Conservation (phyloP, 2,888 invertebrate species). For the Stramonita haemastoma region DNA sequence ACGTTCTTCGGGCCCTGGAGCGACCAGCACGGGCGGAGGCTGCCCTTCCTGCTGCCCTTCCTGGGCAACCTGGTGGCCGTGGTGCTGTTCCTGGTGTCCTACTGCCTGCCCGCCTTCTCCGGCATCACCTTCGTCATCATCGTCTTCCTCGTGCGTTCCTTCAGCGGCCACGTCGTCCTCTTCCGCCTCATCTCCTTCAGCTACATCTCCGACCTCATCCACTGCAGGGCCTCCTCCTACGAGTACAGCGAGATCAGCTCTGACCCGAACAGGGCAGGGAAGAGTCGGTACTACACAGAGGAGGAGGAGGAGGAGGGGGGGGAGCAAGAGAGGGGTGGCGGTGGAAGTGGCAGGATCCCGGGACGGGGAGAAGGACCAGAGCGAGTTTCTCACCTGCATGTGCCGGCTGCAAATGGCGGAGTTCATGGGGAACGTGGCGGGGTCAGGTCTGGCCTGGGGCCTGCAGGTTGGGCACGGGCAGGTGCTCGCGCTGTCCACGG, state of each 20-base stretch:
- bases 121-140: not conserved
- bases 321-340: not conserved
- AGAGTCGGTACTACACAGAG: not conserved
- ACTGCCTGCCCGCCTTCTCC: not conserved
- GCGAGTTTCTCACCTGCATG: slow-evolving; percentile 12
- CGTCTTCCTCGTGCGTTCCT: slow-evolving; percentile 10
- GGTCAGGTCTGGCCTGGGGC: not conserved
- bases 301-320: not conserved
- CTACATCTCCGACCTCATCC: slow-evolving; percentile 27
- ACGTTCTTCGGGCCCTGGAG: slow-evolving; percentile 24
- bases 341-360: not conserved
- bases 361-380: slow-evolving; percentile 20
- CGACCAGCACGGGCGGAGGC: slow-evolving; percentile 18
- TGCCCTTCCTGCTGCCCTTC: slow-evolving; percentile 12
- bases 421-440: not conserved
- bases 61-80: slow-evolving; percentile 19
- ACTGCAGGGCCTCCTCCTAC: not conserved
- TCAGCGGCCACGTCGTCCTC: slow-evolving; percentile 21
- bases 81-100: slow-evolving; percentile 6
- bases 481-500: not conserved
- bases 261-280: not conserved
- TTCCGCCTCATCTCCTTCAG: slow-evolving; percentile 29
- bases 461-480: not conserved
- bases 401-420: slow-evolving; percentile 11
- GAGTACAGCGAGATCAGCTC: not conserved